Evolutionary conservation across 2,888 invertebrate genomes (phyloP).

Genomic region (Odontothrips loti): DNA sequence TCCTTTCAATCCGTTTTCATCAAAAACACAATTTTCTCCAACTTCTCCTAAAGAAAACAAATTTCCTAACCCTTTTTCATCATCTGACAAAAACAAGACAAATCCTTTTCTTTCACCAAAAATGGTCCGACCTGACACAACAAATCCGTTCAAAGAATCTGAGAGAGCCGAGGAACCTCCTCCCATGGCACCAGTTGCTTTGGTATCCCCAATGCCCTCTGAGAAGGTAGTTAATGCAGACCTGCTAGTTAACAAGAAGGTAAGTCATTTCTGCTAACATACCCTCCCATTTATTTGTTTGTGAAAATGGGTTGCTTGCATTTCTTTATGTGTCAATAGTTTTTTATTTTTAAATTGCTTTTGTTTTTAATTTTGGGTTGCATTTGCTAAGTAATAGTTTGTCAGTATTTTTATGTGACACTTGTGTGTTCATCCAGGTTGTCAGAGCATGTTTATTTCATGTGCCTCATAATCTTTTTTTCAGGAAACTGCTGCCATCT

Average conservation of each 20-base stretch:
- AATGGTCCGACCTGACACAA: constrained; percentile 2
- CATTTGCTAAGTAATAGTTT: not conserved
- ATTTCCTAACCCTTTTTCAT: not conserved
- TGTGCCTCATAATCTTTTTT: not conserved
- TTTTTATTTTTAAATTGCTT: not conserved
- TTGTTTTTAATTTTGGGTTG: not conserved
- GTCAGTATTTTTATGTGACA: not conserved
- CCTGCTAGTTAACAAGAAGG: not conserved
- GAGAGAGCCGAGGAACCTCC: constrained; percentile 3
- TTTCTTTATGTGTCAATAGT: too few relatives aligned
- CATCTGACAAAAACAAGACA: constrained; percentile 24
- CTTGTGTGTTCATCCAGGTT: not conserved
- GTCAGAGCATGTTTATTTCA: not conserved
- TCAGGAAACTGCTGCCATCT: not conserved
- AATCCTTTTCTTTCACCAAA: constrained; percentile 32
- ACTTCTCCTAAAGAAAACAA: not conserved
- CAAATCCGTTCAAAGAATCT: constrained; percentile 29
- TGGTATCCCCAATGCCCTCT: not conserved
- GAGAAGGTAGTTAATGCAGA: constrained; percentile 1
- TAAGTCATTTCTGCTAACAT: not conserved
- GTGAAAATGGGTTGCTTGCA: too few relatives aligned
- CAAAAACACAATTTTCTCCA: not conserved
- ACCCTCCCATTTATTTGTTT: too few relatives aligned
- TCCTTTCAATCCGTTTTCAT: constrained; percentile 30
- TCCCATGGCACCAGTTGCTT: not conserved